Percentiles rank a stretch among this genome's conserved stretches.
phyloP scores from a whole-genome alignment of 2,888 invertebrate genomes.

The Pherbina coryleti region DNA sequence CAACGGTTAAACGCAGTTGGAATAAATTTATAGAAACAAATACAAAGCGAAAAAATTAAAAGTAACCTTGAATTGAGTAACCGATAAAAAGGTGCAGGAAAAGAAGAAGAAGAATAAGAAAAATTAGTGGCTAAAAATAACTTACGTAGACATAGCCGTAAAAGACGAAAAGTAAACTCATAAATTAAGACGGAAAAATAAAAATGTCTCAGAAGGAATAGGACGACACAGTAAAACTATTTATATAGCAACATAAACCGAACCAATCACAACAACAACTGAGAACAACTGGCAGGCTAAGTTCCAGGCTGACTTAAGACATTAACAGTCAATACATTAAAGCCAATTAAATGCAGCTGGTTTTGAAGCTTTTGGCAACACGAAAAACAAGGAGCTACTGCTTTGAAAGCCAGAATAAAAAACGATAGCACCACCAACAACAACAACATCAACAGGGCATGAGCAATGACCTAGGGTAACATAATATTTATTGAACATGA shows the following conservation, averaged over 20 bases:
- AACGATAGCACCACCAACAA: neutral
- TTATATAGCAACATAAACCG: neutral
- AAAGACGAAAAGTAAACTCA: neutral
- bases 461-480: conserved; percentile 39
- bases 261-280: neutral
- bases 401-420: neutral
- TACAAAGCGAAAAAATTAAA: neutral
- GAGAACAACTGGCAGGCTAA: neutral
- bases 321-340: neutral
- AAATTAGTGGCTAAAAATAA: neutral
- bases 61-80: conserved; percentile 11
- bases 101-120: neutral
- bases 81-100: neutral
- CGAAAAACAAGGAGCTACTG: conserved; percentile 6
- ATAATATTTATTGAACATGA: conserved; percentile 35
- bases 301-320: neutral
- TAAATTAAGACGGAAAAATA: neutral
- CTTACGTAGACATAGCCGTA: neutral
- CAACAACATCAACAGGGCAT: conserved; percentile 5
- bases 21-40: conserved; percentile 25
- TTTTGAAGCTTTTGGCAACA: neutral
- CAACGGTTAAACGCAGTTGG: neutral
- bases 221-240: neutral
- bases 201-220: neutral
- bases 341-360: conserved; percentile 24